These are phyloP conservation scores for Drosophila kambysellisi DNA, from an alignment of 2,888 invertebrate genomes.

Conservation along the genomic window DNA sequence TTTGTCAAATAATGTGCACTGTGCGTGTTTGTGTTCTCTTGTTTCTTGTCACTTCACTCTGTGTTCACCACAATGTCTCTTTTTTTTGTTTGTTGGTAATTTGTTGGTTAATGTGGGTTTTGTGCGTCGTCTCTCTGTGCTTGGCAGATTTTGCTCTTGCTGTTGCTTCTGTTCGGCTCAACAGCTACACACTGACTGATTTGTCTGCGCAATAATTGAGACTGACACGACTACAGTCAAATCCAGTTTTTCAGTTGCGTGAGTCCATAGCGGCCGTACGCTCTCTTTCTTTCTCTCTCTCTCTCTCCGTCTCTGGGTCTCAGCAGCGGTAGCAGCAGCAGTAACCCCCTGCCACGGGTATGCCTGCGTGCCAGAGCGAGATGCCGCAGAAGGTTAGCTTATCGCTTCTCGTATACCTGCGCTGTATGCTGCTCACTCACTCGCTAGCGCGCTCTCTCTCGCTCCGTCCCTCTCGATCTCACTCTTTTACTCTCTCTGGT, in stretches of 20 bases:
- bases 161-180: conserved; percentile 75
- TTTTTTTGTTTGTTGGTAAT: conserved; percentile 26
- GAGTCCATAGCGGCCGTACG: conserved; percentile 15
- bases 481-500: conserved; percentile 42
- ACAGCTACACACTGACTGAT: conserved; percentile 81
- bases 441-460: conserved; percentile 27
- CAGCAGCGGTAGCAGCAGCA: conserved; percentile 9
- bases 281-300: conserved; percentile 20
- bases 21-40: conserved; percentile 31
- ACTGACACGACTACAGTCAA: conserved; percentile 76
- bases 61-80: conserved; percentile 47
- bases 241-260: conserved; percentile 67
- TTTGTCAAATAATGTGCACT: conserved; percentile 32
- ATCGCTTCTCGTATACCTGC: conserved; percentile 47
- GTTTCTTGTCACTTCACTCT: conserved; percentile 42
- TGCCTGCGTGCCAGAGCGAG: conserved; percentile 41
- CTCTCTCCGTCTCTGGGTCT: conserved; percentile 1
- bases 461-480: conserved; percentile 28
- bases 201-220: conserved; percentile 73
- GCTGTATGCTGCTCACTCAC: conserved; percentile 41
- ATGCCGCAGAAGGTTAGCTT: conserved; percentile 38
- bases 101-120: conserved; percentile 25
- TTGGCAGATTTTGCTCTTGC: conserved; percentile 46
- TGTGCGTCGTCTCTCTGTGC: conserved; percentile 44
- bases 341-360: conserved; percentile 55